Evolutionary conservation across 2,797 vertebrate genomes (phyloP), one percentile per base, ranked within the genome.

Genomic region (Artibeus jamaicensis): DNA sequence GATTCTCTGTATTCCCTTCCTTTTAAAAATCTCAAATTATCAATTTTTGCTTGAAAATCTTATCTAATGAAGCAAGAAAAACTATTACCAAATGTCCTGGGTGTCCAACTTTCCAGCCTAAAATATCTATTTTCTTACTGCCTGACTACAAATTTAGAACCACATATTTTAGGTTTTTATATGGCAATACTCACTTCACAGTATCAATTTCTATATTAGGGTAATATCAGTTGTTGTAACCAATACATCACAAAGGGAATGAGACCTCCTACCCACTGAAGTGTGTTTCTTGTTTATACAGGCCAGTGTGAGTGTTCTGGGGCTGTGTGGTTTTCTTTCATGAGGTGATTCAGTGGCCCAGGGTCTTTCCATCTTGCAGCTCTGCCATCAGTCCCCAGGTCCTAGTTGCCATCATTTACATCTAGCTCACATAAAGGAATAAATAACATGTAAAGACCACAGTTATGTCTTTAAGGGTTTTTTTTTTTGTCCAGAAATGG

Each of bases 1-100:
- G n/a, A 91, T 77, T 77, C 57, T 79, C 62, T 71, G 22, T 57
- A 82, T 65, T 68, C 11, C 16, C 22, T 92, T 86, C 42, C 48
- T 68, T 68, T 76, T 96, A 50, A 83, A 55, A 90, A 92, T 95
- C 16, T 84, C 50, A 81, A 55, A 57, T 29, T 26, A 62, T 26
- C 77, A 92, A 81, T 74, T 81, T 89, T 95, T 86, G 21, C 46
- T 85, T 95, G 48, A 88, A 73, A 77, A 59, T 89, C 18, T 77
- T 77, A 26, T 71, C 44, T 94, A 85, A 84, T 55, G 71, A 70
- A 86, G 37, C 44, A 68, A 76, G 50, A 70, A 94, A 93, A 76
- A 44, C 46, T 68, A 94, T 81, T 71, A 78, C 22, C 48, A 87
- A 86, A 70, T 84, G 42, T 77, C 73, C 37, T n/a, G 37, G 68